Percentiles rank a stretch among this genome's conserved stretches.
phyloP scores from a whole-genome alignment of 1,140 invertebrate genomes.

The Lepidurus arcticus region DNA sequence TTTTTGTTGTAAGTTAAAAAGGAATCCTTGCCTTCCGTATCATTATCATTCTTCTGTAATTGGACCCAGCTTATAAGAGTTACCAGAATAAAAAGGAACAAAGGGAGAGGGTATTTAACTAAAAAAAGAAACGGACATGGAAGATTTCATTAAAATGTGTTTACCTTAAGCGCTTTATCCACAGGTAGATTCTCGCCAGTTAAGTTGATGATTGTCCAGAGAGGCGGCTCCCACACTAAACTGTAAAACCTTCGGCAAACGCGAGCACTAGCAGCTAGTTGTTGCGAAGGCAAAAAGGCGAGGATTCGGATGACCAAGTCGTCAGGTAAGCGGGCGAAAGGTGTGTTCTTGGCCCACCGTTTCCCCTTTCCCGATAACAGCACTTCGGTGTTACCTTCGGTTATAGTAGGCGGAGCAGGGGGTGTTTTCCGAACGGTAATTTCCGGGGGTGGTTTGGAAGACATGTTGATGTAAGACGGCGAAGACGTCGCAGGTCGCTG shows the following conservation, averaged over 20 bases:
- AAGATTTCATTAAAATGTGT: conserved; percentile 16
- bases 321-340: conserved; percentile 50
- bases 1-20: not conserved
- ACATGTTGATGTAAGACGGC: conserved; percentile 28
- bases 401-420: conserved; percentile 26
- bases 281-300: conserved; percentile 65
- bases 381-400: conserved; percentile 1
- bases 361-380: conserved; percentile 24
- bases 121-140: not conserved
- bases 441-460: conserved; percentile 35
- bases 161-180: conserved; percentile 59
- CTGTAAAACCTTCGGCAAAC: conserved; percentile 74
- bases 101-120: not conserved
- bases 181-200: conserved; percentile 58
- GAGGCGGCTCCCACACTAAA: conserved; percentile 69
- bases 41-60: not conserved
- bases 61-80: not conserved
- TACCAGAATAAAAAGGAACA: too few species aligned
- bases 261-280: conserved; percentile 68
- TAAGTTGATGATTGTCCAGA: conserved; percentile 66
- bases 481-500: conserved; percentile 24
- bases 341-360: conserved; percentile 38
- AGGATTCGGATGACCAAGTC: conserved; percentile 58
- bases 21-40: not conserved
- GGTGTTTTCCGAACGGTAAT: conserved; percentile 17